Conservation (phyloP, 2,113 vertebrate species). For the Etia nguti region DNA sequence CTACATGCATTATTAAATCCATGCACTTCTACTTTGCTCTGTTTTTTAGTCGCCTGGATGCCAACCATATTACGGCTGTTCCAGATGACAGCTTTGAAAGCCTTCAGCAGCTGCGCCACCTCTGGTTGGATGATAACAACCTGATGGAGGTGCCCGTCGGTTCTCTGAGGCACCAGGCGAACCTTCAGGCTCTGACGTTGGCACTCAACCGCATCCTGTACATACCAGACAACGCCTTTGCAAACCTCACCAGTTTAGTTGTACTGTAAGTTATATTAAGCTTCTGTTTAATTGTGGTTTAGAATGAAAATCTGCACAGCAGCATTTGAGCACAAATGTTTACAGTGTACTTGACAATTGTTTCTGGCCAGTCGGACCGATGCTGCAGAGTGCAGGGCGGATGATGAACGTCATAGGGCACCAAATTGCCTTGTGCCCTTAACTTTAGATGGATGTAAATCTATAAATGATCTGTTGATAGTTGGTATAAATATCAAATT, state of each 20-base stretch:
- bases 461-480: not conserved
- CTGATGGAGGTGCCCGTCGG: conserved; percentile 83
- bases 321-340: not conserved
- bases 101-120: conserved; percentile 89
- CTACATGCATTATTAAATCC: not conserved
- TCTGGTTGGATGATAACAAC: conserved; percentile 97
- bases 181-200: conserved; percentile 90
- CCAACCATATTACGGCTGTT: conserved; percentile 90
- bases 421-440: not conserved
- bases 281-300: conserved; percentile 7
- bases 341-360: not conserved
- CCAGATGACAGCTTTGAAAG: conserved; percentile 93
- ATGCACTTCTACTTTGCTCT: not conserved
- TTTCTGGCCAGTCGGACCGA: not conserved
- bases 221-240: conserved; percentile 90
- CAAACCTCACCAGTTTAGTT: conserved; percentile 93
- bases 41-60: conserved; percentile 84
- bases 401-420: not conserved
- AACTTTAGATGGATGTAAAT: not conserved
- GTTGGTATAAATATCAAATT: not conserved
- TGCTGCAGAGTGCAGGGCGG: not conserved
- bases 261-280: conserved; percentile 85
- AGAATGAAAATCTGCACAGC: not conserved
- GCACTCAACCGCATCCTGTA: conserved; percentile 89
- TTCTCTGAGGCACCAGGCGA: conserved; percentile 85